A percentile compares a stretch with the other conserved stretches of the same genome.
phyloP scores from a whole-genome alignment of 2,888 invertebrate genomes.

The Lacanobia wlatinum region DNA sequence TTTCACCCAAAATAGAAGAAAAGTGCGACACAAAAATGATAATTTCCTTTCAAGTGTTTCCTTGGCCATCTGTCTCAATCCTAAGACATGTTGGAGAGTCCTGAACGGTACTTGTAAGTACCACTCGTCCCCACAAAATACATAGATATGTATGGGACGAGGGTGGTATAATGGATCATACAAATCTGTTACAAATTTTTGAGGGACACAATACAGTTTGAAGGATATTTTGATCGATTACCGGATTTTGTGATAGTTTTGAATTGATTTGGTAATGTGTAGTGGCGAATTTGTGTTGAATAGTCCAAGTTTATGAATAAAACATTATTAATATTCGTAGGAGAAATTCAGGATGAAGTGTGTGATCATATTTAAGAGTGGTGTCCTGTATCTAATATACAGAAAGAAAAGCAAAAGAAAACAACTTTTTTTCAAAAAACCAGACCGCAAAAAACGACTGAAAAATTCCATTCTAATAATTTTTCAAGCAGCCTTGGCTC shows the following conservation, averaged over 20 bases:
- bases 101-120: conserved; percentile 71
- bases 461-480: no score
- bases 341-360: not conserved
- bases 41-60: conserved; percentile 60
- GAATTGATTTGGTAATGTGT: conserved; percentile 21
- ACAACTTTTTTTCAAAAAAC: no score
- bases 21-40: conserved; percentile 55
- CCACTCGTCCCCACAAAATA: conserved; percentile 52
- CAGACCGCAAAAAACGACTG: no score
- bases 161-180: conserved; percentile 69
- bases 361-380: no score
- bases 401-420: no score
- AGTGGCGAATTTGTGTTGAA: not conserved
- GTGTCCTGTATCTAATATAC: no score
- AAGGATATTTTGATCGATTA: conserved; percentile 68
- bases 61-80: conserved; percentile 82
- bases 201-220: conserved; percentile 64
- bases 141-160: conserved; percentile 62
- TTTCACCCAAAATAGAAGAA: conserved; percentile 9
- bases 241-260: conserved; percentile 50
- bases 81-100: conserved; percentile 73
- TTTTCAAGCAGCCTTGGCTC: no score
- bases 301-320: not conserved
- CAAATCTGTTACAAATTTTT: conserved; percentile 80
- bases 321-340: not conserved